Percentiles rank a stretch among this genome's conserved stretches.
Conservation (phyloP, 2,888 invertebrate species). For the Anodontia alba region DNA sequence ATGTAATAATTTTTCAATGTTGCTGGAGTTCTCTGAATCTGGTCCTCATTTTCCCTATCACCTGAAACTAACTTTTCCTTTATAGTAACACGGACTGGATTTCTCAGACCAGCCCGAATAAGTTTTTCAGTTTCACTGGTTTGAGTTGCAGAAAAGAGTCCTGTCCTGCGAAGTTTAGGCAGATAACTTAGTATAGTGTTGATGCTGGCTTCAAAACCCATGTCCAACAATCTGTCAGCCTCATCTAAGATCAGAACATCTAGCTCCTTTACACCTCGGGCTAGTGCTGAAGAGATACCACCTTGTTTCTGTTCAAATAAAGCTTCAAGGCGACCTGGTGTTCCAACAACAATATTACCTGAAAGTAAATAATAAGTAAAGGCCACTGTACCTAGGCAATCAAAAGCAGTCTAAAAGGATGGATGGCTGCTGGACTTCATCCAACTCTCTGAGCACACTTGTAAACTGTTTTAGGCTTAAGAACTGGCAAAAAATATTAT, state of each 20-base stretch:
- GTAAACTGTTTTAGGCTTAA: too few species aligned
- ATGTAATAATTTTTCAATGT: conserved; percentile 90
- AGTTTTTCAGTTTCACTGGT: conserved; percentile 94
- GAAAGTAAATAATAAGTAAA: conserved; percentile 54
- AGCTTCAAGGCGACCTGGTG: conserved; percentile 97
- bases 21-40: conserved; percentile 85
- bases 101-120: conserved; percentile 96
- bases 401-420: not conserved
- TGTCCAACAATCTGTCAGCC: conserved; percentile 96
- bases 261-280: conserved; percentile 89
- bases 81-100: conserved; percentile 95
- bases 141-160: conserved; percentile 99
- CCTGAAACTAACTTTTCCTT: conserved; percentile 89
- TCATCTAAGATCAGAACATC: conserved; percentile 98
- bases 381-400: not conserved
- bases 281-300: conserved; percentile 84
- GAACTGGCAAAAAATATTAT: too few species aligned
- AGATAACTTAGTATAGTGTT: conserved; percentile 95
- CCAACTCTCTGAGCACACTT: too few species aligned
- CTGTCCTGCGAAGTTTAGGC: conserved; percentile 97
- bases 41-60: conserved; percentile 17
- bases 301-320: conserved; percentile 85
- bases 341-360: conserved; percentile 95
- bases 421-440: not conserved
- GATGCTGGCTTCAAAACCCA: conserved; percentile 94